Evolutionary conservation across 2,113 vertebrate species (phyloP), one percentile per base, ranked within the genome.

Genomic region (Aldabrachelys gigantea): DNA sequence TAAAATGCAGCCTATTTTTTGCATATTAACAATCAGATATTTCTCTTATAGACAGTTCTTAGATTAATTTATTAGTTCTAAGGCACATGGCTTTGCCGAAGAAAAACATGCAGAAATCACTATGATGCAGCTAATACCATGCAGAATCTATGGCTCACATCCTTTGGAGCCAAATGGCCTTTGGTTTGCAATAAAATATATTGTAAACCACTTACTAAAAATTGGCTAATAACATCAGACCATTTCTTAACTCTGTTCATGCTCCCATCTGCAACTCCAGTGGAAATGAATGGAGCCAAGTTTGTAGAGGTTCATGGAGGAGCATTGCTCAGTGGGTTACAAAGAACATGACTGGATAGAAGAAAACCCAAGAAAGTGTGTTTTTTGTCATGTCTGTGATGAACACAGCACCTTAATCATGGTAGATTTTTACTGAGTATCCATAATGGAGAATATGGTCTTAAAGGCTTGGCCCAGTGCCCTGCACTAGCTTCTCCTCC

Each of bases 381-480:
- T 0, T 95, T 96, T 96, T 95, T 97, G 95, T 97, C 97, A 96
- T 88, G 95, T 62, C 96, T 93, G 94, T 96, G 96, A 94, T 94
- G 94, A 97, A 96, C 62, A 47, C 93, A 92, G 24, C n/a, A 38
- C 47, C 89, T 89, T 96, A 96, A 96, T 90, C 95, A 50, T 95
- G 95, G 97, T 96, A 87, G 94, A 97, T 97, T 94, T 89, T 96
- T 94, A 88, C 95, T 97, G 95, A 92, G 90, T 95, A 96, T 97
- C 82, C 10, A n/a, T 80, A 89, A 62, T 10, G 4, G 92, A 84
- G 91, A 94, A 89, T 5, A 91, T 2, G 31, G 85, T 85, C 89
- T 90, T 94, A 50, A 89, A 87, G 92, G 88, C 52, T 75, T 56
- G 92, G 92, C 87, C 84, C 79, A 10, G 1, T 81, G 87, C 92